These are phyloP conservation scores for Thalassophryne amazonica DNA, from an alignment of 2,797 vertebrate genomes.

Conservation along the genomic window DNA sequence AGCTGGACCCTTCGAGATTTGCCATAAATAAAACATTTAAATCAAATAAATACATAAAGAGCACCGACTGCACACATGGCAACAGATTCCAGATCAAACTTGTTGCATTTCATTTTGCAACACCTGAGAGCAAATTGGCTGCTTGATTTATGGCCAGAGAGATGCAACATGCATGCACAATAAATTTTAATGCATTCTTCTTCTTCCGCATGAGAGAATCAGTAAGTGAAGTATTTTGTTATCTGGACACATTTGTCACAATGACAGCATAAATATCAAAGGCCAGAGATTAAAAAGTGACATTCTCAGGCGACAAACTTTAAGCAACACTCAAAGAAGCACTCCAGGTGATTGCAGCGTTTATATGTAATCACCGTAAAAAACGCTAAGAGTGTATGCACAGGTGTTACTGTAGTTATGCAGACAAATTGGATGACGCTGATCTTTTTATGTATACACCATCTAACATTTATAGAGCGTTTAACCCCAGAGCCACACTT, in stretches of 20 bases:
- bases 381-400: background rate
- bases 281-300: background rate
- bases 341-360: background rate
- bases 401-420: slow-evolving; percentile 8
- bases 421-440: background rate
- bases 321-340: background rate
- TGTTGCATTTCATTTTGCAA: slow-evolving; percentile 12
- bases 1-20: background rate
- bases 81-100: background rate
- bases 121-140: slow-evolving; percentile 20
- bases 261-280: background rate
- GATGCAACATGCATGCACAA: slow-evolving; percentile 30
- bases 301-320: slow-evolving; percentile 5
- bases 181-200: slow-evolving; percentile 20
- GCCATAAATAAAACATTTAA: slow-evolving; percentile 5
- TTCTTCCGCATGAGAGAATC: slow-evolving; percentile 15
- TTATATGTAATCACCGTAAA: background rate
- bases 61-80: background rate
- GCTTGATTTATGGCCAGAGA: slow-evolving; percentile 23
- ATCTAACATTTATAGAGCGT: slow-evolving; percentile 17
- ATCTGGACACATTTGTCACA: slow-evolving; percentile 24
- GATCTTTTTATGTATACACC: slow-evolving; percentile 10
- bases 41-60: background rate
- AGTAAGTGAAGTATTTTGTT: slow-evolving; percentile 11
- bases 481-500: slow-evolving; percentile 29